A percentile compares a stretch with the other conserved stretches of the same genome.
phyloP scores from a whole-genome alignment of 2,888 invertebrate species.

The Tethea ocularis region DNA sequence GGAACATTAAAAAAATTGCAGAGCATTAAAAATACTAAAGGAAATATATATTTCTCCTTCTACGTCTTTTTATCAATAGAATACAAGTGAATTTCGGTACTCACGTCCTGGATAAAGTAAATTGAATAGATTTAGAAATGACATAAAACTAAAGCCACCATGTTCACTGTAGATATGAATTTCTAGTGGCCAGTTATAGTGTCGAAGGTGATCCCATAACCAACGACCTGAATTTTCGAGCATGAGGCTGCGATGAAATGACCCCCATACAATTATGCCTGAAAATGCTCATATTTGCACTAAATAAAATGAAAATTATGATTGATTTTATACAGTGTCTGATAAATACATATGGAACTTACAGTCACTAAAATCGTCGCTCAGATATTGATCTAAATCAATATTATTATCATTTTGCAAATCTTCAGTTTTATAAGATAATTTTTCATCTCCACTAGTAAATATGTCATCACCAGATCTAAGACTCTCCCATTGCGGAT shows the following conservation, averaged over 20 bases:
- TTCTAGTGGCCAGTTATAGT: conserved; percentile 68
- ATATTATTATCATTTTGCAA: conserved; percentile 54
- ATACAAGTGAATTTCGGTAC: neutral
- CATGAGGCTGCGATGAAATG: conserved; percentile 69
- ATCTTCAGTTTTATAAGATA: conserved; percentile 40
- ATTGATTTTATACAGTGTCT: neutral
- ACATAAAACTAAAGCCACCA: conserved; percentile 61
- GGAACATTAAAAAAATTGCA: no score
- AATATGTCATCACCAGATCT: conserved; percentile 47
- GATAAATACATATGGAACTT: conserved; percentile 23
- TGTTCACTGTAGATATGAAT: conserved; percentile 53
- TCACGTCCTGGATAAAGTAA: conserved; percentile 73
- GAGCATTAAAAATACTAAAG: no score
- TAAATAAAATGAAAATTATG: neutral
- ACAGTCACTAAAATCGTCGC: conserved; percentile 29
- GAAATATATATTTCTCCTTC: no score
- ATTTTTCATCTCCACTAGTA: conserved; percentile 51
- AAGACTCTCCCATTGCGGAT: conserved; percentile 68
- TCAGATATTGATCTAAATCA: conserved; percentile 50
- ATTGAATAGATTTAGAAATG: conserved; percentile 59
- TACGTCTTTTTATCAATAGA: no score
- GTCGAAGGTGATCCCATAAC: conserved; percentile 49
- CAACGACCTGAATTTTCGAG: conserved; percentile 44
- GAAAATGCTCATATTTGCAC: conserved; percentile 14
- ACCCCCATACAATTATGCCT: conserved; percentile 65